Conservation (phyloP, 2,888 invertebrate species). For the Harpagoxenus sublaevis region DNA sequence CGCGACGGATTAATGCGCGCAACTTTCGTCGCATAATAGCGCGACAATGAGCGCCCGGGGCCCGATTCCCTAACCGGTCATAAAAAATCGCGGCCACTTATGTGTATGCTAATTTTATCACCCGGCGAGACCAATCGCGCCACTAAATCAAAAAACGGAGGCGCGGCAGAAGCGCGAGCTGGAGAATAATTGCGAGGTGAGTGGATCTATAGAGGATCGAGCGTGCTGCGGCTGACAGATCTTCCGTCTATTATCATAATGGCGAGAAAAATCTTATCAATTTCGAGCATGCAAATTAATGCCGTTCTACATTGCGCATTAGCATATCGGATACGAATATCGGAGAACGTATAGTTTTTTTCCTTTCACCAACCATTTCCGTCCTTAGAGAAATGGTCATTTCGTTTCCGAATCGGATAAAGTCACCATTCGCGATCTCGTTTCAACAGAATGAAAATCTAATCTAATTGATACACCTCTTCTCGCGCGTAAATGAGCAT, state of each 20-base stretch:
- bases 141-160: constrained; percentile 75
- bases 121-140: constrained; percentile 80
- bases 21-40: constrained; percentile 69
- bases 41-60: constrained; percentile 74
- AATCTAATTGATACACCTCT: constrained; percentile 2
- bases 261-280: neutral
- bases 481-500: neutral
- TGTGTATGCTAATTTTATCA: constrained; percentile 84
- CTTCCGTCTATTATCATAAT: constrained; percentile 12
- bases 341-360: neutral
- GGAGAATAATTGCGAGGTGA: constrained; percentile 21
- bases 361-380: neutral
- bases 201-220: neutral
- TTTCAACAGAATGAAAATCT: neutral
- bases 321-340: constrained; percentile 18
- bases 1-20: constrained; percentile 70
- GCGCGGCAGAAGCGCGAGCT: neutral
- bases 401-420: neutral
- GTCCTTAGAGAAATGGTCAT: neutral
- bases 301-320: neutral
- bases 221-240: neutral
- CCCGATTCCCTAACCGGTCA: constrained; percentile 71
- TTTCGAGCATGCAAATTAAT: constrained; percentile 17
- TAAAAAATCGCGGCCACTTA: constrained; percentile 81
- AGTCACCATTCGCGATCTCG: neutral